Conservation (phyloP, 2,113 vertebrate species). For the Lepus americanus region DNA sequence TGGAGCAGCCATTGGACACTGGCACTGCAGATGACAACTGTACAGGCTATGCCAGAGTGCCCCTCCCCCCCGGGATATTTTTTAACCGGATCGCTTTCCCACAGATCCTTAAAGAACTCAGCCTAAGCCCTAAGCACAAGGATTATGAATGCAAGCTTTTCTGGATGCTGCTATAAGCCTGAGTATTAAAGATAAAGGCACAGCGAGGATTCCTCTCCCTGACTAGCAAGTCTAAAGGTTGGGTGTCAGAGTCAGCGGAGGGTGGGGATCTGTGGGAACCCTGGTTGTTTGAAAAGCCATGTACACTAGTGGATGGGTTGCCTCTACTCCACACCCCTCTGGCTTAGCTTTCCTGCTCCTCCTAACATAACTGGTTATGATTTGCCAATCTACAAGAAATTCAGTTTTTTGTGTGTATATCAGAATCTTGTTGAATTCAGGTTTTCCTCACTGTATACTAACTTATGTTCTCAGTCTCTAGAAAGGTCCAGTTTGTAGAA, state of each 20-base stretch:
- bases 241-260: neutral
- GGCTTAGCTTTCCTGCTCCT: neutral
- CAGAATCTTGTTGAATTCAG: neutral
- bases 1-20: too few species aligned
- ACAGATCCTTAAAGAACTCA: neutral
- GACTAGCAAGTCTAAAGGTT: neutral
- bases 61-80: neutral
- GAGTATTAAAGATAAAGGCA: too few species aligned
- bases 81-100: neutral
- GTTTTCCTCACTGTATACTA: neutral
- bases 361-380: too few species aligned
- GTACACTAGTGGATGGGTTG: too few species aligned
- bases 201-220: neutral
- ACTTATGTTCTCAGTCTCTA: neutral
- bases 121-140: neutral
- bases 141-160: neutral
- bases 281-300: neutral
- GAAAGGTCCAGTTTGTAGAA: neutral
- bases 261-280: accelerated
- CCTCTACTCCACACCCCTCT: neutral
- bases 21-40: too few species aligned
- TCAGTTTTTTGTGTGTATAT: neutral
- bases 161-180: neutral
- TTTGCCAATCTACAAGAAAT: neutral
- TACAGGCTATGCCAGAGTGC: too few species aligned